Evolutionary conservation across 1,140 invertebrate species (phyloP), one percentile per base, ranked within the genome.

Genomic region (Aradophagus sp.): DNA sequence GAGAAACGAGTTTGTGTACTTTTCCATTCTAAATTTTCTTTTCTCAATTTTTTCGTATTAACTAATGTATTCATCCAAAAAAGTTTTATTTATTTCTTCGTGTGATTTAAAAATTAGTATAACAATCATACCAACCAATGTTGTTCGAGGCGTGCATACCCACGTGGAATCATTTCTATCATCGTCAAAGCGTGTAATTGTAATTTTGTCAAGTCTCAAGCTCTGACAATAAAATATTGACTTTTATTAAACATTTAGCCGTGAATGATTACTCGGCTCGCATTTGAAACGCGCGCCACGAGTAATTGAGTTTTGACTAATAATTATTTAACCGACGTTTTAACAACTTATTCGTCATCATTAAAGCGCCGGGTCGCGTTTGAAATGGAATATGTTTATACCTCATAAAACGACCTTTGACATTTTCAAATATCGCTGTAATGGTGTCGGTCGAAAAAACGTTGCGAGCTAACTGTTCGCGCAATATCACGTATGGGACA

Each of bases 261-360:
- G 47, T 59, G 39, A 59, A 47, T 59, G 47, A 59, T 23, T n/a
- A 23, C 31, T 44, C n/a, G 10, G 26, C 27, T 11, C 20, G 20
- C 20, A 23, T 56, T 36, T n/a, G 13, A 23, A 12, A 26, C 34
- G 7, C 44, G 10, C 12, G 8, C 17, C 14, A 50, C 27, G 15
- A 7, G n/a, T 50, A 41, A 50, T 39, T 39, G 35, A 42, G 38
- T 34, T 50, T 42, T 32, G 38, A 20, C 31, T 38, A 19, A 29
- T 44, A 63, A 53, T 53, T 45, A 56, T 58, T 58, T 58, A 45
- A 48, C 35, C 10, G 47, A 29, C 53, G 20, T 36, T 58, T 58
- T 29, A 44, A 47, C 16, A 15, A 32, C 23, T 41, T 44, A 42
- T 66, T 6, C 44, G 8, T 66, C 62, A 66, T 52, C 35, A 67